Percentiles rank a stretch among this genome's conserved stretches.
Evolutionary conservation across 1,140 invertebrate species (phyloP).

Genomic region (Drosophila chauvacae): DNA sequence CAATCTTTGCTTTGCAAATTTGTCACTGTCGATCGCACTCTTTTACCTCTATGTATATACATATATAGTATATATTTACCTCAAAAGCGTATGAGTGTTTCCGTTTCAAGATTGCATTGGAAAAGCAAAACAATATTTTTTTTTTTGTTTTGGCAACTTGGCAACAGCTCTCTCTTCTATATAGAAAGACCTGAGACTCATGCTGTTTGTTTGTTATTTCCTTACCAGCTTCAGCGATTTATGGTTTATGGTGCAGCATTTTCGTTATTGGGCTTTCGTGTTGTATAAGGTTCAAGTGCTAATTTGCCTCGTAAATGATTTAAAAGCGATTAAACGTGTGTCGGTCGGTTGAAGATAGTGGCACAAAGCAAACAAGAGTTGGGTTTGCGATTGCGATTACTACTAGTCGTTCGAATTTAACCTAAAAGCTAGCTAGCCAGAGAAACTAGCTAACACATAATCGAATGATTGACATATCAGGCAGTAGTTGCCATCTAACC

Average conservation of each 20-base stretch:
- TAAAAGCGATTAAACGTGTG: slow-evolving; percentile 73
- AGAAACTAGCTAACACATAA: slow-evolving; percentile 49
- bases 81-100: not conserved
- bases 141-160: slow-evolving; percentile 1
- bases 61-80: not conserved
- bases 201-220: slow-evolving; percentile 15
- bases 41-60: not conserved
- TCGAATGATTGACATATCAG: slow-evolving; percentile 54
- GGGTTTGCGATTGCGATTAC: slow-evolving; percentile 49
- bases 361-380: slow-evolving; percentile 34
- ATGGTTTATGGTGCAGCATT: slow-evolving; percentile 28
- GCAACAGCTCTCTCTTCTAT: slow-evolving; percentile 11
- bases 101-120: slow-evolving; percentile 11
- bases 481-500: slow-evolving; percentile 22
- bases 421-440: slow-evolving; percentile 8
- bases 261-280: slow-evolving; percentile 18
- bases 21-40: not conserved
- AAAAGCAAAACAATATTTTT: slow-evolving; percentile 15
- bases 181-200: slow-evolving; percentile 7
- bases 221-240: slow-evolving; percentile 17
- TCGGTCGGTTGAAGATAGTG: slow-evolving; percentile 44
- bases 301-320: slow-evolving; percentile 80
- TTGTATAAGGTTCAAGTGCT: slow-evolving; percentile 64
- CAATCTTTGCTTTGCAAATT: slow-evolving; percentile 1
- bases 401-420: slow-evolving; percentile 24